Evolutionary conservation across 2,113 vertebrate genomes (phyloP).

Genomic region (Sapayoa aenigma): DNA sequence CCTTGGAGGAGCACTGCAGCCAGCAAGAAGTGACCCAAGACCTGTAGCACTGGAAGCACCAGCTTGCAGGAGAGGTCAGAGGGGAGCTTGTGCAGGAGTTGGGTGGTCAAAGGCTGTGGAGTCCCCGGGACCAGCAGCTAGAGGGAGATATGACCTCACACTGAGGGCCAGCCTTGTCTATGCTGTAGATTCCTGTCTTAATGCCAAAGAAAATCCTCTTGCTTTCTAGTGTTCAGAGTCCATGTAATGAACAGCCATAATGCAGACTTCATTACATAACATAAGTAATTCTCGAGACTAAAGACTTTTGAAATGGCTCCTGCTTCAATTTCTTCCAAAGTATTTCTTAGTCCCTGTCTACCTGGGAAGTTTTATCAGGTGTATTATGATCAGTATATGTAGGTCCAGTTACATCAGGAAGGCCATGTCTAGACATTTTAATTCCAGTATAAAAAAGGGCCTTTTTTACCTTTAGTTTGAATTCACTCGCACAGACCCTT

Average conservation of each 20-base stretch:
- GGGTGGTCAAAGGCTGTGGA: conserved; percentile 5
- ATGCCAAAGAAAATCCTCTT: background rate
- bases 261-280: background rate
- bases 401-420: conserved; percentile 21
- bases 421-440: conserved; percentile 35
- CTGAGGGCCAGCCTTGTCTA: background rate
- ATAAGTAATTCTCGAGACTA: background rate
- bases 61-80: accelerated
- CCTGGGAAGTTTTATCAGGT: conserved; percentile 43
- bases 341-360: background rate
- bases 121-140: conserved; percentile 59
- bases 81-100: background rate
- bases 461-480: background rate
- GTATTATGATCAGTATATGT: background rate
- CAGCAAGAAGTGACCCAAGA: background rate
- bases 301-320: conserved; percentile 28
- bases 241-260: background rate
- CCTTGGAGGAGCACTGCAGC: background rate
- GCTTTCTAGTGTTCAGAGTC: background rate
- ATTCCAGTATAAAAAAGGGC: background rate
- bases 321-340: conserved; percentile 15
- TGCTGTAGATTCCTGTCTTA: background rate
- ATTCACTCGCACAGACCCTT: background rate
- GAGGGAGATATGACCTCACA: conserved; percentile 56
- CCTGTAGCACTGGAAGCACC: background rate